phyloP scores from a whole-genome alignment of 2,888 invertebrate genomes.

The Agonopterix subpropinquella region DNA sequence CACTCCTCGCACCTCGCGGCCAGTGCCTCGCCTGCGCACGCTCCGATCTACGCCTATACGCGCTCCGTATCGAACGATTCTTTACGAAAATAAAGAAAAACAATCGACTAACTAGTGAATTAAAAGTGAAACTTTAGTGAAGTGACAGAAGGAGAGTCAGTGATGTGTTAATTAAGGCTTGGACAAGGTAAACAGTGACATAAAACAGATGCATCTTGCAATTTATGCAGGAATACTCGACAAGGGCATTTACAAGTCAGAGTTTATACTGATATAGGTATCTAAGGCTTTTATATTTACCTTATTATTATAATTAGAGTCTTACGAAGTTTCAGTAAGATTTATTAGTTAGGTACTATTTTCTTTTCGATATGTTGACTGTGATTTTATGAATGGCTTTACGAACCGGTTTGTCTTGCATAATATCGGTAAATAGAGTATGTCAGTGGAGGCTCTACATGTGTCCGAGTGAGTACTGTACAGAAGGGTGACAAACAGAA shows the following conservation, averaged over 20 bases:
- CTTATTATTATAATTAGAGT: too few relatives aligned
- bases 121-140: conserved; percentile 31
- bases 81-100: conserved; percentile 26
- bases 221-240: conserved; percentile 24
- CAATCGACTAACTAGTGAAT: conserved; percentile 20
- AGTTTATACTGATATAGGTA: conserved; percentile 12
- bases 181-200: conserved; percentile 41
- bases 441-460: conserved; percentile 32
- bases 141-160: conserved; percentile 40
- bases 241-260: conserved; percentile 48
- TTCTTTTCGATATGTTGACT: neutral
- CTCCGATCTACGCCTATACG: conserved; percentile 38
- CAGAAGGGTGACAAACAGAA: conserved; percentile 45
- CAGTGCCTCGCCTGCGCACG: conserved; percentile 57
- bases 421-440: conserved; percentile 34
- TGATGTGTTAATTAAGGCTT: conserved; percentile 39
- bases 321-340: too few relatives aligned
- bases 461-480: neutral
- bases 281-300: too few relatives aligned
- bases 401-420: conserved; percentile 49
- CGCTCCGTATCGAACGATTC: conserved; percentile 19
- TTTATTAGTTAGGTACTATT: too few relatives aligned
- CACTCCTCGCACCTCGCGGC: conserved; percentile 37
- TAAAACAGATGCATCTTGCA: conserved; percentile 16
- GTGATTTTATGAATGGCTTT: conserved; percentile 48